phyloP scores from a whole-genome alignment of 2,113 vertebrate species.

The Semnornis frantzii region DNA sequence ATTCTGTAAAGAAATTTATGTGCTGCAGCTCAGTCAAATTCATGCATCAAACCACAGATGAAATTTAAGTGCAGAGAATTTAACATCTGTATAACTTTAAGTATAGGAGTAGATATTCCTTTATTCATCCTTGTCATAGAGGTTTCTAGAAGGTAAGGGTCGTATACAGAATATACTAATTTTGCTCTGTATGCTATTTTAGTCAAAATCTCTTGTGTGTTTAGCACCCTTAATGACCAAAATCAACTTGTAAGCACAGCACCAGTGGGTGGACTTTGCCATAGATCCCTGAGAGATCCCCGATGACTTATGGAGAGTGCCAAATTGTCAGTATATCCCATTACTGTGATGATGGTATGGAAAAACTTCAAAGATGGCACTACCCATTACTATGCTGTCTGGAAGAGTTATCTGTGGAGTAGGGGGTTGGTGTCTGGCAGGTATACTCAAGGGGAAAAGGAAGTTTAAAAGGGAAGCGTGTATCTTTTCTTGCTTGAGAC shows the following conservation, averaged over 20 bases:
- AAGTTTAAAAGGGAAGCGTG: rapidly evolving
- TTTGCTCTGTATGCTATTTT: neutral
- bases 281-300: neutral
- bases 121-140: neutral
- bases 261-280: neutral
- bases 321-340: neutral
- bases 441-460: neutral
- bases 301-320: neutral
- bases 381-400: neutral
- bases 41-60: neutral
- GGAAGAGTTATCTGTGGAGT: neutral
- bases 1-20: neutral
- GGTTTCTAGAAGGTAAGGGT: neutral
- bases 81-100: neutral
- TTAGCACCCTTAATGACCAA: neutral
- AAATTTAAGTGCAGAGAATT: neutral
- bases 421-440: neutral
- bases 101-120: neutral
- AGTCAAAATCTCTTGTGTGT: neutral
- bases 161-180: neutral
- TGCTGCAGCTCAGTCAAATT: neutral
- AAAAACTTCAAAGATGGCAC: neutral
- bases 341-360: neutral
- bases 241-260: neutral
- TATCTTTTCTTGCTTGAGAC: neutral